A percentile compares a stretch with the other conserved stretches of the same genome.
Conservation (phyloP, 2,888 invertebrate species). For the Lysandra bellargus region DNA sequence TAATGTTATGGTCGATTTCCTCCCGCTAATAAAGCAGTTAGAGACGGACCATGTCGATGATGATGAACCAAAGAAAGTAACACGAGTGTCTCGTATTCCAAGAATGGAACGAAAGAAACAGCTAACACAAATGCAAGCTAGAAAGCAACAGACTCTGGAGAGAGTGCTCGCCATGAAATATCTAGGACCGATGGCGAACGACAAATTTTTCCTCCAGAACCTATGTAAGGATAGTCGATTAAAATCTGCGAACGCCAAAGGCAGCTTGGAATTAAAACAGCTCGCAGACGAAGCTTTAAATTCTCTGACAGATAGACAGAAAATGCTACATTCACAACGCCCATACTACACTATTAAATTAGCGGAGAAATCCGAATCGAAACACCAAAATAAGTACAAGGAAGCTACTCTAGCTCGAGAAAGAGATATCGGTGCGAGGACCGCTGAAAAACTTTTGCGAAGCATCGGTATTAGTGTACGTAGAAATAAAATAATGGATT, state of each 20-base stretch:
- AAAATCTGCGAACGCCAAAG: slow-evolving; percentile 63
- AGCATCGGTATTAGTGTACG: slow-evolving; percentile 63
- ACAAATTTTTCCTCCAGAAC: slow-evolving; percentile 69
- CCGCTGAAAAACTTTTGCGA: slow-evolving; percentile 61
- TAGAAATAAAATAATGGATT: slow-evolving; percentile 60
- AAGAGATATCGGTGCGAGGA: slow-evolving; percentile 64
- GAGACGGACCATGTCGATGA: slow-evolving; percentile 54
- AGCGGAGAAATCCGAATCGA: slow-evolving; percentile 68
- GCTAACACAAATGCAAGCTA: slow-evolving; percentile 68
- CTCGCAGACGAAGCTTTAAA: slow-evolving; percentile 60
- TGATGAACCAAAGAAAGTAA: slow-evolving; percentile 51
- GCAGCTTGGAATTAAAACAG: slow-evolving; percentile 54
- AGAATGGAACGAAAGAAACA: slow-evolving; percentile 56
- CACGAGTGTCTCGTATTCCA: slow-evolving; percentile 66
- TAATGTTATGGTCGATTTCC: slow-evolving; percentile 66
- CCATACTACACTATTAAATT: slow-evolving; percentile 71
- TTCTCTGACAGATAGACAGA: slow-evolving; percentile 66
- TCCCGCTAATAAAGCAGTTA: slow-evolving; percentile 65
- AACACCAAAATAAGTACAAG: slow-evolving; percentile 64
- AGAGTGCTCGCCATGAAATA: slow-evolving; percentile 75
- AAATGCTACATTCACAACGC: slow-evolving; percentile 68
- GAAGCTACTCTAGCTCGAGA: slow-evolving; percentile 60
- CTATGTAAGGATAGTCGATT: slow-evolving; percentile 61
- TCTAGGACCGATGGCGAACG: slow-evolving; percentile 73
- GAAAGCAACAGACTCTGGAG: slow-evolving; percentile 61